phyloP scores from a whole-genome alignment of 2,797 vertebrate genomes.

The Monodelphis domestica region DNA sequence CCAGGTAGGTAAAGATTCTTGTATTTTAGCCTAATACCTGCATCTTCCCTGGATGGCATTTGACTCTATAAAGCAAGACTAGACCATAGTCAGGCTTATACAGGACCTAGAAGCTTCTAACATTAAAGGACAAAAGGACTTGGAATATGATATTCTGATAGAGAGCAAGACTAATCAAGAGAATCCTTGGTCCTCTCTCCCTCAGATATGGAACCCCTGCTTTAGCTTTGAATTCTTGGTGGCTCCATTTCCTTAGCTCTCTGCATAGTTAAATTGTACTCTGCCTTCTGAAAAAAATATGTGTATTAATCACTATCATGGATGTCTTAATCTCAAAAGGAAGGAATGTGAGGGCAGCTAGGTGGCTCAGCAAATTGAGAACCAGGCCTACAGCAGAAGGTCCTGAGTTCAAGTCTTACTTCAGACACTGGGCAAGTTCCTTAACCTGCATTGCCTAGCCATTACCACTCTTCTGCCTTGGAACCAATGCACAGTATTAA shows the following conservation, averaged over 20 bases:
- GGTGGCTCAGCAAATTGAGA: too few species aligned
- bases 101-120: too few species aligned
- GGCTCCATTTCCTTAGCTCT: constrained; percentile 47
- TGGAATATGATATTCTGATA: too few species aligned
- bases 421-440: too few species aligned
- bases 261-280: not conserved
- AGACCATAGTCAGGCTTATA: constrained; percentile 21
- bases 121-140: too few species aligned
- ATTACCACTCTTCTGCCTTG: too few species aligned
- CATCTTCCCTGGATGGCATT: not conserved
- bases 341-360: too few species aligned
- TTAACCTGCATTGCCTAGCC: too few species aligned
- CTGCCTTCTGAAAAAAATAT: constrained; percentile 46
- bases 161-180: not conserved
- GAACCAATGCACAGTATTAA: too few species aligned
- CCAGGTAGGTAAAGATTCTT: not conserved
- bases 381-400: too few species aligned
- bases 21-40: constrained; percentile 5
- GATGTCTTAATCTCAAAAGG: not conserved
- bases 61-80: constrained; percentile 10
- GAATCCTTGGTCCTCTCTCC: not conserved
- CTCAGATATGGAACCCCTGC: constrained; percentile 29
- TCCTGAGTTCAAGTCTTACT: too few species aligned
- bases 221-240: not conserved
- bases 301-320: not conserved